A percentile compares a stretch with the other conserved stretches of the same genome.
Conservation (phyloP, 2,797 vertebrate genomes). For the Trachops cirrhosus region DNA sequence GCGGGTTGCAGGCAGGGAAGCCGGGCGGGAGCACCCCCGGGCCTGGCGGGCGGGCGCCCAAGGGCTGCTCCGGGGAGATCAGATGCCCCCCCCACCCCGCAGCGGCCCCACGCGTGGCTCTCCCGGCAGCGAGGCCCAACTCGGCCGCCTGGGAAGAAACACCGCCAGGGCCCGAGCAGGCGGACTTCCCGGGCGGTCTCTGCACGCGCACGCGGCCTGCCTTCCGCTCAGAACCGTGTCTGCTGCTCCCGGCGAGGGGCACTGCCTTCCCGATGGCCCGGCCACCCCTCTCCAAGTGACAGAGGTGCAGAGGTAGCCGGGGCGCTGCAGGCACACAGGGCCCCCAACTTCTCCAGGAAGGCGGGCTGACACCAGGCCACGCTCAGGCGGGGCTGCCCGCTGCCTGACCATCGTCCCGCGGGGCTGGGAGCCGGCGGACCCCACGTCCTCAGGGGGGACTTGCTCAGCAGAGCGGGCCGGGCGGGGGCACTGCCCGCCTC, state of each 20-base stretch:
- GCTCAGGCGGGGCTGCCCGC: fast-evolving
- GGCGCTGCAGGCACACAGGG: fast-evolving
- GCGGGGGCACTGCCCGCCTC: fast-evolving
- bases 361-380: fast-evolving
- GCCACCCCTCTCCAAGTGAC: background rate
- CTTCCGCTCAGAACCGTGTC: background rate
- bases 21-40: fast-evolving
- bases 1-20: background rate
- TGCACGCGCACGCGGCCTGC: background rate
- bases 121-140: background rate
- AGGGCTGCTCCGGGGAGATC: background rate
- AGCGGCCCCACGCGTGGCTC: fast-evolving
- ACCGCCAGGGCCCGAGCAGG: fast-evolving
- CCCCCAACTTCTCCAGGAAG: background rate
- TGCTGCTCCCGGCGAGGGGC: background rate
- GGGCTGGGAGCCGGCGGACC: fast-evolving
- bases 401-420: fast-evolving
- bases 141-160: fast-evolving
- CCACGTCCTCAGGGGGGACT: fast-evolving
- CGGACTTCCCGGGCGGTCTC: background rate
- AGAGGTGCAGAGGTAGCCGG: background rate
- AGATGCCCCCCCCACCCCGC: background rate
- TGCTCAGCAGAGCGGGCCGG: fast-evolving
- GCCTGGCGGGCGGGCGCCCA: background rate
- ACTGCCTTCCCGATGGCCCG: fast-evolving